A percentile compares a stretch with the other conserved stretches of the same genome.
These are phyloP conservation scores for Ctenoplectra terminalis DNA, from an alignment of 1,140 invertebrate genomes.

Conservation along the genomic window DNA sequence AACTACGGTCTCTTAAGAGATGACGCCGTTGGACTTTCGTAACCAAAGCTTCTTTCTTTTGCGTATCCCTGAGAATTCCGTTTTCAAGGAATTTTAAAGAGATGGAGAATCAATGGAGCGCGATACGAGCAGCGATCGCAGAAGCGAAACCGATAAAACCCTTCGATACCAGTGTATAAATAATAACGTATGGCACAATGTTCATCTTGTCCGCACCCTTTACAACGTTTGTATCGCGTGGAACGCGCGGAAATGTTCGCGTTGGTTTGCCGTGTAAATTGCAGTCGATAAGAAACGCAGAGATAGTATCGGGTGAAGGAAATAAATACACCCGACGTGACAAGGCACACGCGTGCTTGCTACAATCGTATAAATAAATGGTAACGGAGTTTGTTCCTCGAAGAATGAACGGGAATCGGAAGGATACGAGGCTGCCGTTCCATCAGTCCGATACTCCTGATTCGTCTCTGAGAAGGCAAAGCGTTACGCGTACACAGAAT, in stretches of 20 bases:
- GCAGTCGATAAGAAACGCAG: neutral
- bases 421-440: too few species aligned
- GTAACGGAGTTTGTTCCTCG: too few species aligned
- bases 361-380: neutral
- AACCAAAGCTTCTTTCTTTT: neutral
- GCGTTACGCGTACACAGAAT: too few species aligned
- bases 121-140: too few species aligned
- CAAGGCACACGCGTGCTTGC: neutral
- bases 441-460: too few species aligned
- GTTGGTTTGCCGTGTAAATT: slow-evolving; percentile 18
- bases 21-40: neutral
- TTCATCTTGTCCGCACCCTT: slow-evolving; percentile 1
- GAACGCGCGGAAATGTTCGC: neutral
- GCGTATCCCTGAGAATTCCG: neutral
- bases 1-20: neutral
- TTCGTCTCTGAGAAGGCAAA: too few species aligned
- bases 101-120: too few species aligned
- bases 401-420: neutral
- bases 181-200: neutral
- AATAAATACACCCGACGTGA: neutral
- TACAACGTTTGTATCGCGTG: slow-evolving; percentile 1
- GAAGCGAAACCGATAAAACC: too few species aligned
- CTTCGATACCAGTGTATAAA: too few species aligned
- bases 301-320: neutral
- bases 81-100: too few species aligned